Percentiles rank a stretch among this genome's conserved stretches.
phyloP scores from a whole-genome alignment of 2,797 vertebrate species.

The Chromobotia macracanthus region DNA sequence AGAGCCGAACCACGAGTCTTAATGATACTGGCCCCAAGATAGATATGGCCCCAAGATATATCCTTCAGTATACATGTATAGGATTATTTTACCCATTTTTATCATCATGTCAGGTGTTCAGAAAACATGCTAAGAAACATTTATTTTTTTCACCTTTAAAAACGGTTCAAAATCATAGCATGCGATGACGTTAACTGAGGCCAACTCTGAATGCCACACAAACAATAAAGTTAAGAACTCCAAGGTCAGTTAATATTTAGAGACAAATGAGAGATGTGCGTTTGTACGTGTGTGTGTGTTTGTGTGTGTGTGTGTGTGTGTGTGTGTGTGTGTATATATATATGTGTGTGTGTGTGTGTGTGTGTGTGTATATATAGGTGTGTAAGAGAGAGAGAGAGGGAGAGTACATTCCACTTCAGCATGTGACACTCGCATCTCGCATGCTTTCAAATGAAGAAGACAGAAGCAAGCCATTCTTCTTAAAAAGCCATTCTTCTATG shows the following conservation, averaged over 20 bases:
- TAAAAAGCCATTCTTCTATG: too few species aligned
- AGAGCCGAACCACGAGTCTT: not conserved
- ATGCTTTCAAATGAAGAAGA: not conserved
- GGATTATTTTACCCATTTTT: not conserved
- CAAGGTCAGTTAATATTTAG: conserved; percentile 51
- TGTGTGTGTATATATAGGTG: too few species aligned
- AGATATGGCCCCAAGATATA: not conserved
- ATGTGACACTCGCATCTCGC: not conserved
- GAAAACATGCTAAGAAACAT: not conserved
- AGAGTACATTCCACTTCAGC: conserved; percentile 9
- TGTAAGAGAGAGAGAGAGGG: conserved; percentile 14
- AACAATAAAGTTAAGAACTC: conserved; percentile 50
- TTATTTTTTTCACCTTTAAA: not conserved
- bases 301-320: not conserved
- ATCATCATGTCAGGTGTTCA: not conserved
- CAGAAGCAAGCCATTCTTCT: conserved; percentile 27
- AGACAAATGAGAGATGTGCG: conserved; percentile 1
- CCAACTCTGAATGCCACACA: conserved; percentile 45
- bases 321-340: too few species aligned
- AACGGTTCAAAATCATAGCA: conserved; percentile 7
- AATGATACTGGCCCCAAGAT: not conserved
- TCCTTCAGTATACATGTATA: not conserved
- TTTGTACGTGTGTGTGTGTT: conserved; percentile 22
- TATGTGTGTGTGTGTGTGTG: too few species aligned
- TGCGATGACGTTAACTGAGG: conserved; percentile 27